These are phyloP conservation scores for Galeruca laticollis DNA, from an alignment of 2,888 invertebrate species.

Conservation along the genomic window DNA sequence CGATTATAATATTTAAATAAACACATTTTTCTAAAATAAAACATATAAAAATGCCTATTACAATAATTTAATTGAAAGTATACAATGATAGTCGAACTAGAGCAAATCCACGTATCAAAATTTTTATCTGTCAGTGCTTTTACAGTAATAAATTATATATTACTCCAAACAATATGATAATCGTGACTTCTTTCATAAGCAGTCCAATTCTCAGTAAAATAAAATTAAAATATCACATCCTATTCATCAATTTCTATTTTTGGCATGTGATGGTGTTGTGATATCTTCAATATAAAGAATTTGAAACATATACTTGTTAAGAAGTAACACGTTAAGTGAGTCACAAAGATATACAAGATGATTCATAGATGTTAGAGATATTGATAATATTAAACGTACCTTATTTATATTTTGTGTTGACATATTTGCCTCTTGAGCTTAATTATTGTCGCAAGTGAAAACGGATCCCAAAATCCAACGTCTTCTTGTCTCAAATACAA, in stretches of 20 bases:
- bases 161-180: slow-evolving; percentile 6
- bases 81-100: background rate
- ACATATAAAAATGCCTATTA: too few relatives aligned
- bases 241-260: slow-evolving; percentile 29
- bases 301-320: slow-evolving; percentile 14
- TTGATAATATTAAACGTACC: too few relatives aligned
- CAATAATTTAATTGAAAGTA: too few relatives aligned
- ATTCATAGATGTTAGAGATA: background rate
- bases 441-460: too few relatives aligned
- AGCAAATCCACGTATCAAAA: slow-evolving; percentile 2
- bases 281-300: slow-evolving; percentile 22
- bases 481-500: too few relatives aligned
- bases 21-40: too few relatives aligned
- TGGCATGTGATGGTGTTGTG: slow-evolving; percentile 18
- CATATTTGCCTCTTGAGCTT: too few relatives aligned
- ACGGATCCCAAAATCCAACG: too few relatives aligned
- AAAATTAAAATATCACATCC: slow-evolving; percentile 15
- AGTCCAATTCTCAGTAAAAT: slow-evolving; percentile 10
- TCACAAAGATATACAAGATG: background rate
- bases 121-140: background rate
- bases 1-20: too few relatives aligned
- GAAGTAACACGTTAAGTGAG: slow-evolving; percentile 13
- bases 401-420: too few relatives aligned
- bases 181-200: slow-evolving; percentile 12
- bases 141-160: background rate